These are phyloP conservation scores for Myotis davidii DNA, from an alignment of 2,113 vertebrate species.

Conservation along the genomic window DNA sequence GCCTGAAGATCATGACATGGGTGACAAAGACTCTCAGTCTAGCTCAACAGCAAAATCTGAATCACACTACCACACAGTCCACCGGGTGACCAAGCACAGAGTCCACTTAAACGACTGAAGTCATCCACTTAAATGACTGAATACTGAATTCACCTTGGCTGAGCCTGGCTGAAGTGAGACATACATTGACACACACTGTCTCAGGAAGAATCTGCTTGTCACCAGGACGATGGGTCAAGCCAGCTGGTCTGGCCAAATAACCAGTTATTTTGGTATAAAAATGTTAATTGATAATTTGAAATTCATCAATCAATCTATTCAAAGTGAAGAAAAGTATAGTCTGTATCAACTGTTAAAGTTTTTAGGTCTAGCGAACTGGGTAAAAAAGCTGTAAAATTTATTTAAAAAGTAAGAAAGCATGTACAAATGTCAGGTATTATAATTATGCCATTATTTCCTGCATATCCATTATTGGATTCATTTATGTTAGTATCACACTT, in stretches of 20 bases:
- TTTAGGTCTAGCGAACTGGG: not conserved
- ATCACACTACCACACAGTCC: not conserved
- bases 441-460: not conserved
- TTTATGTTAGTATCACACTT: conserved; percentile 37
- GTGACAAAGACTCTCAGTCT: not conserved
- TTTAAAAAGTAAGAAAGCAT: conserved; percentile 12
- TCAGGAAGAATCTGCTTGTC: not conserved
- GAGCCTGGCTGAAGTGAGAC: not conserved
- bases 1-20: not conserved
- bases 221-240: not conserved
- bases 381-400: not conserved
- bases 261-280: not conserved
- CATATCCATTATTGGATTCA: not conserved
- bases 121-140: not conserved
- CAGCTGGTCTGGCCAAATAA: not conserved
- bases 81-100: not conserved
- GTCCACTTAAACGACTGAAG: not conserved
- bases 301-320: not conserved
- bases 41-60: not conserved
- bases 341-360: not conserved
- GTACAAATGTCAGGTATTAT: not conserved
- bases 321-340: not conserved
- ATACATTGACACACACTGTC: rapidly evolving
- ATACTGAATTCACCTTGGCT: not conserved
- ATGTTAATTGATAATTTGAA: not conserved